Base-by-base conservation (phyloP, 1,140 invertebrate genomes). In the Penaeus indicus region DNA sequence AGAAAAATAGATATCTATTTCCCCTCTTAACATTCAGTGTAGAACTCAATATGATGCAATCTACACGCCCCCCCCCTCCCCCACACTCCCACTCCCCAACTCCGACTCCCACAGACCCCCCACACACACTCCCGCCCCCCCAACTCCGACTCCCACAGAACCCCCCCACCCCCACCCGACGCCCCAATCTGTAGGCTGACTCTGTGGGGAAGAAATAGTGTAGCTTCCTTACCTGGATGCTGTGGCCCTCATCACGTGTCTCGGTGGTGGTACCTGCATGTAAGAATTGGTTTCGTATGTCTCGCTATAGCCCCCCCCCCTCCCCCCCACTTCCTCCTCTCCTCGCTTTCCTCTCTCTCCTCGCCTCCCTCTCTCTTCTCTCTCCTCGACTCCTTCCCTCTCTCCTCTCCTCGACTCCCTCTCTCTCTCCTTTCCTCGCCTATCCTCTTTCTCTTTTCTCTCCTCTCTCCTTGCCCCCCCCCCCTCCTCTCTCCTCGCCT, bases 91-190 rank as follows among this genome's bases (percentile, higher is more conserved):
- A 4, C 25, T 27, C 27, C 64, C 27, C 64, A 7, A 22, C 27
- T 25, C 38, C 27, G 11, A 1, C n/a, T 38, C 75, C n/a, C 75
- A 25, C 64, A 13, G 10, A 32, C 19, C 83, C 38, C 11, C 3
- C 19, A 32, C 10, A 38, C 61, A 13, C n/a, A 2, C 42, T 7
- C 25, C 81, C 61, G n/a, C 19, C 25, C 16, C 27, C 47, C 16
- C 63, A 19, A 18, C 38, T 13, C 22, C 47, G 1, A 25, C 60
- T 11, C 62, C 16, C 8, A 22, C 32, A 32, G 18, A 54, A 60
- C 80, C 54, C 25, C 80, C 80, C 81, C 32, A 82, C 80, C 60
- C 60, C 79, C 16, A 61, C 19, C 21, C 21, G 18, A 38, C 25
- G n/a, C 54, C 38, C 60, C 42, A 22, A 82, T 32, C 19, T 62